Base-by-base conservation (phyloP, 2,113 vertebrate species). In the Phalacrocorax aristotelis region DNA sequence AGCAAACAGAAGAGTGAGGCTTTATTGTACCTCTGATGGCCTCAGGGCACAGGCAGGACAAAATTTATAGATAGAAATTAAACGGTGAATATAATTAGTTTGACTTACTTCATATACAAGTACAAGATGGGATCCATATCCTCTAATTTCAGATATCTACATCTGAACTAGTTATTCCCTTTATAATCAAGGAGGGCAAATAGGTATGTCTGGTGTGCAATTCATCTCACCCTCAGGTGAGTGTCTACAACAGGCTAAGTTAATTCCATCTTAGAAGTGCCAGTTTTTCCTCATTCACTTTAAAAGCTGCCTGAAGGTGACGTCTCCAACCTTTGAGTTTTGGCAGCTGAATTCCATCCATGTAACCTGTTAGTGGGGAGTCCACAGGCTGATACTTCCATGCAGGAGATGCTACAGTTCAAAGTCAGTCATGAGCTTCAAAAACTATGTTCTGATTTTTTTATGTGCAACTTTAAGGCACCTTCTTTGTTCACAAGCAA, bases 141-240 rank as follows among this genome's bases (percentile, higher is more conserved):
- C 75, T 96, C 71, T 96, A 88, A 88, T 93, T 94, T 91, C 27
- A 80, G 51, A 8, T 86, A 88, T 57, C 77, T 93, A 26, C 65
- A 65, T 91, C 70, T 77, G 66, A 94, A 90, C 18, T 90, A 69
- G 49, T 65, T 85, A 27, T 48, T 95, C 23, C n/a, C 74, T 91
- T 95, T 85, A 58, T 93, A 91, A 79, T 91, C 36, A 87, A 58
- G 87, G 66, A 93, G 78, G 82, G 30, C 36, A 85, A 90, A 91
- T 65, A 90, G 49, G 49, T 44, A 61, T 3, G 17, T 93, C 66
- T 95, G 66, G 30, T 52, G 46, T 85, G 84, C 82, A 75, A 0
- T 87, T 77, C 58, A 26, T 80, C 27, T 94, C 40, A 87, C 84
- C 54, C 81, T 57, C n/a, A 79, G 77, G 77, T 78, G 34, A 79